Evolutionary conservation across 2,797 vertebrate genomes (phyloP), one percentile per base, ranked within the genome.

Genomic region (Alectoris magna): DNA sequence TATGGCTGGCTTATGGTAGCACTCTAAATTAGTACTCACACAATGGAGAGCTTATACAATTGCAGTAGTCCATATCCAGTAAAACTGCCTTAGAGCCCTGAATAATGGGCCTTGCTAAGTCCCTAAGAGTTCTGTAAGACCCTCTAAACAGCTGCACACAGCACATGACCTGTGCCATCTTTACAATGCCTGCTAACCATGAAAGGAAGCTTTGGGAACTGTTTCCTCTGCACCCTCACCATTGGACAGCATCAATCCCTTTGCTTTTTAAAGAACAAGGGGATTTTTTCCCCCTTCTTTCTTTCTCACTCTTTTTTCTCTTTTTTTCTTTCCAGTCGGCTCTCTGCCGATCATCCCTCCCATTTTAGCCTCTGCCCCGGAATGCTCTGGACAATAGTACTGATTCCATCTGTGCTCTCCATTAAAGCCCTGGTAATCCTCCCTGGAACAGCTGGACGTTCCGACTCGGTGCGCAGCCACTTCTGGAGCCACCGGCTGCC

Each of bases 351-450:
- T 97, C 96, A 96, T 96, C 96, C 96, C 97, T 97, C 93, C 96
- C 92, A 96, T 97, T 94, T 97, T 95, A 98, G 96, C 96, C 96
- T 96, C 83, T 97, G 97, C 91, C 94, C 97, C 94, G 82, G 88
- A 97, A 98, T 93, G 96, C 89, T 91, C 87, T 24, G 93, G 96
- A 97, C 97, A 97, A 97, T 96, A 97, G 91, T 73, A 94, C 80
- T 94, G 95, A 94, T 95, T 97, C 97, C 97, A 98, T 98, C 97
- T 98, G 98, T 95, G 97, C 96, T 97, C 96, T 97, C 95, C 96
- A 96, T 97, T 97, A 98, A 98, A 97, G 82, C 95, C 97, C 94
- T 89, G 87, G 43, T 98, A 98, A 98, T 98, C 97, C 97, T 96
- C 80, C 96, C 84, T 88, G 14, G 96, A 98, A 98, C 97, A 98